Evolutionary conservation across 1,140 invertebrate genomes (phyloP).

Genomic region (Bombus waltoni): DNA sequence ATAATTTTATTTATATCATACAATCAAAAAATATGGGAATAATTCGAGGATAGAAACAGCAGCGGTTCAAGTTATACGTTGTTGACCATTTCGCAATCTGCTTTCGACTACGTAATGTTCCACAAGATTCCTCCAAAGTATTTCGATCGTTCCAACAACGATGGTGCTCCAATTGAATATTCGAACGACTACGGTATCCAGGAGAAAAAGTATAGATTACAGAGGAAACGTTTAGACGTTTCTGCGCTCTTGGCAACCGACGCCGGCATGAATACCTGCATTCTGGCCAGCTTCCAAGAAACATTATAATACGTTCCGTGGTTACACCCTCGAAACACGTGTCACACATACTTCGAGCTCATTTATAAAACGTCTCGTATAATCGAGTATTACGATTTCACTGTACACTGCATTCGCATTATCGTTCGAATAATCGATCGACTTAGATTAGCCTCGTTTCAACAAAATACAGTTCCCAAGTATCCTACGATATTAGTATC

Average conservation of each 20-base stretch:
- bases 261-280: slow-evolving; percentile 43
- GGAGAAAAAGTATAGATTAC: slow-evolving; percentile 39
- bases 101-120: background rate
- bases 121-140: background rate
- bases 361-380: slow-evolving; percentile 56
- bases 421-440: slow-evolving; percentile 22
- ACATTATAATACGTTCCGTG: slow-evolving; percentile 64
- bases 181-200: background rate
- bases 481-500: background rate
- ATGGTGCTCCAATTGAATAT: slow-evolving; percentile 40
- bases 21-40: background rate
- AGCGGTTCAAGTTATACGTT: background rate
- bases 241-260: slow-evolving; percentile 38
- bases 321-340: slow-evolving; percentile 60
- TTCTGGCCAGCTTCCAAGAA: slow-evolving; percentile 55
- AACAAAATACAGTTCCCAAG: background rate
- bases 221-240: slow-evolving; percentile 44
- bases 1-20: background rate
- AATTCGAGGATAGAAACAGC: background rate
- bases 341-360: slow-evolving; percentile 48
- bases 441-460: background rate
- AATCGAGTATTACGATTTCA: slow-evolving; percentile 33
- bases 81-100: background rate
- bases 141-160: slow-evolving; percentile 25
- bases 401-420: slow-evolving; percentile 6